Base-by-base conservation (phyloP, 2,113 vertebrate species). In the Empidonax traillii region DNA sequence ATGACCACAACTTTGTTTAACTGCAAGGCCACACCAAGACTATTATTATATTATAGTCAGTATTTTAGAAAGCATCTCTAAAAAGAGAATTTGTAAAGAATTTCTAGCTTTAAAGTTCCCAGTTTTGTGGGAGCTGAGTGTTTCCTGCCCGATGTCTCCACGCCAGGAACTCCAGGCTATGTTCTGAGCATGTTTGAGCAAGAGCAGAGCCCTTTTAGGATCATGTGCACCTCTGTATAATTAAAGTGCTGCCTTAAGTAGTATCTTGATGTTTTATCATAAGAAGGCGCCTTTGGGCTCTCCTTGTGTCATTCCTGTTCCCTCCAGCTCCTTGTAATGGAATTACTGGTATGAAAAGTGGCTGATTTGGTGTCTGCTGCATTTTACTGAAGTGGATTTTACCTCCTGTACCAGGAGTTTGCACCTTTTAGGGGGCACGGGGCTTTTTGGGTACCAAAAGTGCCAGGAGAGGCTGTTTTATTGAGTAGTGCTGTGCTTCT, bases 211-310 rank as follows among this genome's bases (percentile, higher is more conserved):
- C 58, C 71, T 91, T 89, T 37, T 84, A n/a, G 9, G 2, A 41
- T 94, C 68, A 15, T 51, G 66, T 52, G 71, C 69, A 37, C 51
- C 73, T 92, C 77, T 62, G 71, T 47, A 14, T 80, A 90, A 91
- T 96, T 91, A 76, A 89, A 93, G 75, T 72, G 82, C 92, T 96
- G 75, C 71, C 46, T 91, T 69, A 76, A 89, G 72, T 90, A 77
- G 28, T 51, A 77, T 91, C 88, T 75, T 87, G 74, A 22, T 6
- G 19, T 89, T 95, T 96, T 93, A 88, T 95, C 87, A 31, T n/a
- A 18, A 76, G 79, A 52, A 72, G 93, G 79, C 3, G 3, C 92
- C 89, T 85, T 94, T 93, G 74, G 89, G 85, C 65, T 74, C 76
- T 55, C 43, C 77, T 47, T 20, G 22, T 59, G 7, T 80, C 47